Evolutionary conservation across 2,888 invertebrate genomes (phyloP), one percentile per base, ranked within the genome.

Genomic region (Cynaeus angustus): DNA sequence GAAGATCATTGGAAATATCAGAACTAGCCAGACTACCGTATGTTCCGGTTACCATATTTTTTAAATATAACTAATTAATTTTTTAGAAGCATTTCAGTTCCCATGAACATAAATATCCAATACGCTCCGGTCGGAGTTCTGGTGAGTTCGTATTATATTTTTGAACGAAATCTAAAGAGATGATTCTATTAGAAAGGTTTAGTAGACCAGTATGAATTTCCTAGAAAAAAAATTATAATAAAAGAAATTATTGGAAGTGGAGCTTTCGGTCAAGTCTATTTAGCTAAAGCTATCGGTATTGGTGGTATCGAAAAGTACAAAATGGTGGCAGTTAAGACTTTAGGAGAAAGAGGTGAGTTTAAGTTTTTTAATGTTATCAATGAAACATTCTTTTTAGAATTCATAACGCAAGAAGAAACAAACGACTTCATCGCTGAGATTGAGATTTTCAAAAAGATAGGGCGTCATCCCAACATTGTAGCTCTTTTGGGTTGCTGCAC

Each of bases 391-490:
- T n/a, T n/a, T n/a, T n/a, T n/a, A 65, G 56, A 55, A 45, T 13
- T 52, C 12, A 67, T 43, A 45, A 67, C 61, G 1, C 9, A 9
- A 8, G 52, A 64, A 41, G 28, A 83, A 90, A 91, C 88, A 52
- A 89, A 90, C 62, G 93, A 94, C 79, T 91, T 95, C 78, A 85
- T 92, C 12, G 88, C 90, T 0, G 95, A 96, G 85, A 94, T 96
- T 16, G 87, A 87, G 21, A 92, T 92, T 85, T 87, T 95, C 83
- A 95, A 94, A 82, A 89, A 89, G 72, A 91, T 94, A 0, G 94
- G 94, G 92, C 94, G 0, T 0, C 95, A 95, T 83, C 88, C 89
- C 10, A 92, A 95, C 84, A 91, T 95, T 56, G 93, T 95, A 10
- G 86, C 89, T 6, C 83, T 94, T 69, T 79, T 94, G 0, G 95